Evolutionary conservation across 2,888 invertebrate genomes (phyloP).

Genomic region (Julus scanicus): DNA sequence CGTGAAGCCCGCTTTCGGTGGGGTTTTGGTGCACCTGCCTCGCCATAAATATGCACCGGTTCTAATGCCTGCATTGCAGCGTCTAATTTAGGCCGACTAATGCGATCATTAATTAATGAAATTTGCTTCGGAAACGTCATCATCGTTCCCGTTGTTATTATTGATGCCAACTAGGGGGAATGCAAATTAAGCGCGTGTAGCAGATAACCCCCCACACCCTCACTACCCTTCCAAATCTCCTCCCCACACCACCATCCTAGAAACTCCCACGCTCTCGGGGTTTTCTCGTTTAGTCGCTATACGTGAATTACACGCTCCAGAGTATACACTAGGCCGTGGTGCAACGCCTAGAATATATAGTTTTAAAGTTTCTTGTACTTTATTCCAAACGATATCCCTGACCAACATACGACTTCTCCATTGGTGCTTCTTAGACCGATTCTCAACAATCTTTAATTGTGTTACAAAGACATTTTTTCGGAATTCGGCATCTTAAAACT

Average conservation of each 20-base stretch:
- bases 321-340: too few relatives aligned
- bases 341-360: too few relatives aligned
- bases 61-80: background rate
- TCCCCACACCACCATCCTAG: background rate
- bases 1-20: background rate
- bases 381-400: too few relatives aligned
- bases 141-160: slow-evolving; percentile 38
- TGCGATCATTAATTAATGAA: slow-evolving; percentile 39
- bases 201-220: background rate
- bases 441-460: too few relatives aligned
- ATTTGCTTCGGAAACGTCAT: slow-evolving; percentile 35
- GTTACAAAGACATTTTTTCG: too few relatives aligned
- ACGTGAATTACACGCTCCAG: too few relatives aligned
- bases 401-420: too few relatives aligned
- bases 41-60: background rate
- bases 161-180: slow-evolving; percentile 35
- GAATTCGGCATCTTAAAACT: too few relatives aligned
- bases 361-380: too few relatives aligned
- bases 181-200: slow-evolving; percentile 23
- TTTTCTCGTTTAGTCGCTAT: background rate
- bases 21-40: slow-evolving; percentile 8
- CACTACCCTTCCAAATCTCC: background rate
- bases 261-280: background rate
- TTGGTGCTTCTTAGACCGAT: too few relatives aligned
- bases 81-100: slow-evolving; percentile 39